Evolutionary conservation across 2,888 invertebrate species (phyloP).

Genomic region (Rhingia campestris): DNA sequence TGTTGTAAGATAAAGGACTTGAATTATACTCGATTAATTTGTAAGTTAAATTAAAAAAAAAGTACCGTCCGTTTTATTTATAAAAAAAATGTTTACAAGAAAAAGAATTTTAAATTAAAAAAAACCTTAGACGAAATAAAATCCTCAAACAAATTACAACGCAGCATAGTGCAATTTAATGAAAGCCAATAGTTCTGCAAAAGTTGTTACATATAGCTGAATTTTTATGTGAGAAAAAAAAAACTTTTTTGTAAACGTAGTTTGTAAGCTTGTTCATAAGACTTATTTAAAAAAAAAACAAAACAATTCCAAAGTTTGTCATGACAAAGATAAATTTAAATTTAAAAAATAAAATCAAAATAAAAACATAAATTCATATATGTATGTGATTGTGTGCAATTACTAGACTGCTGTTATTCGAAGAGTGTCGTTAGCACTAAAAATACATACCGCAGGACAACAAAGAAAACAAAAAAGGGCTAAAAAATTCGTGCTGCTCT

Average conservation of each 20-base stretch:
- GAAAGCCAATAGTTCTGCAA: slow-evolving; percentile 22
- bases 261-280: slow-evolving; percentile 72
- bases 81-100: no score
- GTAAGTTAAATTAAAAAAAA: no score
- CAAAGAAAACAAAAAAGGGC: neutral
- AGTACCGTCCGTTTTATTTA: neutral
- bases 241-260: slow-evolving; percentile 58
- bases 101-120: neutral
- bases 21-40: no score
- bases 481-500: slow-evolving; percentile 2
- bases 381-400: slow-evolving; percentile 59
- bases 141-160: neutral
- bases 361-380: slow-evolving; percentile 10
- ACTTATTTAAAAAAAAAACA: slow-evolving; percentile 63
- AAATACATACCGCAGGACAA: slow-evolving; percentile 8
- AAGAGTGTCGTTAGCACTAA: slow-evolving; percentile 25
- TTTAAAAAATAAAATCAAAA: slow-evolving; percentile 11
- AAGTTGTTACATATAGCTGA: slow-evolving; percentile 44
- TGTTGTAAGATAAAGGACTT: no score
- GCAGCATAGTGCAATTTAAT: slow-evolving; percentile 24
- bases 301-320: slow-evolving; percentile 31
- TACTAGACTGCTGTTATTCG: slow-evolving; percentile 67
- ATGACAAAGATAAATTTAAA: slow-evolving; percentile 22
- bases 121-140: slow-evolving; percentile 25
- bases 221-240: slow-evolving; percentile 35